Evolutionary conservation across 2,888 invertebrate species (phyloP).

Genomic region (Lottia gigantea): DNA sequence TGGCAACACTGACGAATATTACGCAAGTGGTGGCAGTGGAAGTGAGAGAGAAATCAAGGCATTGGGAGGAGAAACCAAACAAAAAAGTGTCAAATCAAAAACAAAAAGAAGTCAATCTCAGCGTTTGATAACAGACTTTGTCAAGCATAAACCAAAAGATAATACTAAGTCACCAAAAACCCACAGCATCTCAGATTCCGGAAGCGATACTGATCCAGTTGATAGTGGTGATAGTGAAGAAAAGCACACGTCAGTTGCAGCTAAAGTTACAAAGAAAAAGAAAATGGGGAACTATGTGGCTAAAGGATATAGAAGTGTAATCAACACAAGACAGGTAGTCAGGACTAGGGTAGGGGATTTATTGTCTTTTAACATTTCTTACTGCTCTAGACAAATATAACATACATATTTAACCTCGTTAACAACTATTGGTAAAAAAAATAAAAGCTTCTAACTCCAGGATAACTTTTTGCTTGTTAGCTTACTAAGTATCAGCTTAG

Average conservation of each 20-base stretch:
- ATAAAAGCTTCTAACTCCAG: too few species aligned
- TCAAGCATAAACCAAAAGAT: neutral
- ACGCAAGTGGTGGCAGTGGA: constrained; percentile 11
- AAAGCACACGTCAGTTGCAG: neutral
- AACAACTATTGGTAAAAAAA: too few species aligned
- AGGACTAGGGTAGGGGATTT: too few species aligned
- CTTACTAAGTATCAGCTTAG: too few species aligned
- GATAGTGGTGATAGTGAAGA: neutral
- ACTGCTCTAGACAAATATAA: too few species aligned
- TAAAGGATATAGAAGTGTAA: too few species aligned
- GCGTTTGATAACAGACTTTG: neutral
- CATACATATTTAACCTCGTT: too few species aligned
- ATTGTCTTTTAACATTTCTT: too few species aligned
- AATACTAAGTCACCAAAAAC: neutral
- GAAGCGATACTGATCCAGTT: constrained; percentile 1
- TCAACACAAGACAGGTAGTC: too few species aligned
- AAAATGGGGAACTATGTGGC: neutral
- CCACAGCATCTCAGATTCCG: neutral
- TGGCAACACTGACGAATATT: neutral
- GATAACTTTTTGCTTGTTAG: too few species aligned
- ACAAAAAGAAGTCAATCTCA: neutral
- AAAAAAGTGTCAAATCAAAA: neutral
- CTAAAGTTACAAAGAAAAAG: neutral
- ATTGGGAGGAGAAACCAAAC: neutral
- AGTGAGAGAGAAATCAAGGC: constrained; percentile 15